These are phyloP conservation scores for Chaetodon trifascialis DNA, from an alignment of 2,113 vertebrate species.

Conservation along the genomic window DNA sequence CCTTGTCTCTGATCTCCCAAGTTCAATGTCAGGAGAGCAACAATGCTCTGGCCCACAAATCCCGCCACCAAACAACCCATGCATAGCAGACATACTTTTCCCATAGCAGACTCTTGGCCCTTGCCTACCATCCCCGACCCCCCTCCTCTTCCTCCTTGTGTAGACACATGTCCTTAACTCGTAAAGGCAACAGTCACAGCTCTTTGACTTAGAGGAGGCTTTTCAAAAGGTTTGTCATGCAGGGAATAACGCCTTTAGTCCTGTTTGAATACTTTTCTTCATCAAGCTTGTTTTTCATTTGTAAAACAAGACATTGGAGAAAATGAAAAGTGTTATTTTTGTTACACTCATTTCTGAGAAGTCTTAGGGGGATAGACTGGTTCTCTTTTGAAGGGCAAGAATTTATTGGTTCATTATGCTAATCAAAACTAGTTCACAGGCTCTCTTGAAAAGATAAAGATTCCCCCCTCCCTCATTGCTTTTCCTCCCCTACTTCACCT, in stretches of 20 bases:
- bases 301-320: conserved; percentile 41
- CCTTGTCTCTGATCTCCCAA: conserved; percentile 69
- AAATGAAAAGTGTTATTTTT: conserved; percentile 41
- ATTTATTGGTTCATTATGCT: conserved; percentile 64
- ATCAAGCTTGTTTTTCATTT: conserved; percentile 32
- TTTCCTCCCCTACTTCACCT: conserved; percentile 35
- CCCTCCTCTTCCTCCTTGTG: conserved; percentile 49
- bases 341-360: conserved; percentile 23
- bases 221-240: background rate
- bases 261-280: background rate
- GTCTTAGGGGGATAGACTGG: conserved; percentile 26
- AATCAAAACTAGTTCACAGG: conserved; percentile 61
- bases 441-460: conserved; percentile 50
- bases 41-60: conserved; percentile 79
- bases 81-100: conserved; percentile 81
- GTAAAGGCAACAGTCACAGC: conserved; percentile 59
- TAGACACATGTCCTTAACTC: conserved; percentile 66
- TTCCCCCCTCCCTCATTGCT: conserved; percentile 17
- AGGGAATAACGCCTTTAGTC: background rate
- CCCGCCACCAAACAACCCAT: conserved; percentile 74
- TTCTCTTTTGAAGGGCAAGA: conserved; percentile 39
- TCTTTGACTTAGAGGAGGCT: conserved; percentile 26
- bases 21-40: conserved; percentile 83
- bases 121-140: conserved; percentile 49
- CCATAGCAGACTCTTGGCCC: conserved; percentile 69